Percentiles rank a stretch among this genome's conserved stretches.
These are phyloP conservation scores for Pelosia muscerda DNA, from an alignment of 2,888 invertebrate species.

Conservation along the genomic window DNA sequence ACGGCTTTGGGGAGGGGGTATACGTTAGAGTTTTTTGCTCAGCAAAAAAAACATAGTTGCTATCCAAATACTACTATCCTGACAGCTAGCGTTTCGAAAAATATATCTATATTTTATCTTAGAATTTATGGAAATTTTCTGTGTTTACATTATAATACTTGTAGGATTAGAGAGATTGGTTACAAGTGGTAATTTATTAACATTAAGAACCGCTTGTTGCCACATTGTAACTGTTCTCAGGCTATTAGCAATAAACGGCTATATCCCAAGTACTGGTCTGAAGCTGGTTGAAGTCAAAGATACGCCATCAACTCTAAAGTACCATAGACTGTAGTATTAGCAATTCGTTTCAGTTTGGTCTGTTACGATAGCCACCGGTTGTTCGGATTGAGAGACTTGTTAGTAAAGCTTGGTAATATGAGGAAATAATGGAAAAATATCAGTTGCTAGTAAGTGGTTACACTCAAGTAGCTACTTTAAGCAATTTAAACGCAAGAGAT, in stretches of 20 bases:
- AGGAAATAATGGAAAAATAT: constrained; percentile 39
- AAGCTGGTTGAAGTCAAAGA: constrained; percentile 29
- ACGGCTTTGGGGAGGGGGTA: no score
- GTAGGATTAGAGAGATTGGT: no score
- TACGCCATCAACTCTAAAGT: constrained; percentile 15
- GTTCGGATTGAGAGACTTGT: constrained; percentile 35
- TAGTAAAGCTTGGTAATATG: constrained; percentile 35
- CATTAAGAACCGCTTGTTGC: no score
- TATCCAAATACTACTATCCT: no score
- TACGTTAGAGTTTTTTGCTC: no score
- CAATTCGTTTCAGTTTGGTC: constrained; percentile 45
- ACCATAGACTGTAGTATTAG: constrained; percentile 31
- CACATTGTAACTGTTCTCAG: constrained; percentile 24
- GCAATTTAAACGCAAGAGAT: constrained; percentile 1
- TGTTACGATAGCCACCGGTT: constrained; percentile 40
- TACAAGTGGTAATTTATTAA: no score
- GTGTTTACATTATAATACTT: no score
- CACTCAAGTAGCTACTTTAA: background rate
- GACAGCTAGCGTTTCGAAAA: no score
- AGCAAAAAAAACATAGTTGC: no score
- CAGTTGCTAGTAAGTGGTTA: constrained; percentile 18
- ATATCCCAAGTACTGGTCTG: constrained; percentile 8
- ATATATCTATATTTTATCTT: no score
- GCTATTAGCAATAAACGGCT: constrained; percentile 24
- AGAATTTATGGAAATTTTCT: no score